phyloP scores from a whole-genome alignment of 2,888 invertebrate species.

The Pedicia rivosa region DNA sequence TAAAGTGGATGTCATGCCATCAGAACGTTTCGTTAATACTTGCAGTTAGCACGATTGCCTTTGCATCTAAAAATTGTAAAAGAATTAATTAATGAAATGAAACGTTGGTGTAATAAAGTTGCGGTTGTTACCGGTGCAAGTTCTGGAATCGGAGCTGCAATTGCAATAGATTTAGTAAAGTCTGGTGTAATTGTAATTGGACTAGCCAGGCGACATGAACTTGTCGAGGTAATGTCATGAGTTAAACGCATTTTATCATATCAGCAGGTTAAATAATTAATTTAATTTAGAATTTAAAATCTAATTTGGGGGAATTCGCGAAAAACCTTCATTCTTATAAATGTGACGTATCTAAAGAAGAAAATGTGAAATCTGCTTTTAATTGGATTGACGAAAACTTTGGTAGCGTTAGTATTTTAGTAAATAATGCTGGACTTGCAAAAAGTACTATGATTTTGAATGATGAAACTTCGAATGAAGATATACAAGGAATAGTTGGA shows the following conservation, averaged over 20 bases:
- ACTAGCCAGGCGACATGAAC: slow-evolving; percentile 32
- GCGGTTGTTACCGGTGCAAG: slow-evolving; percentile 47
- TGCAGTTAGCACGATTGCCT: too few relatives aligned
- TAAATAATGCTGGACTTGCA: slow-evolving; percentile 39
- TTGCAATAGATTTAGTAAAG: slow-evolving; percentile 28
- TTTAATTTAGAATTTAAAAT: neutral
- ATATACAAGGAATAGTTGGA: slow-evolving; percentile 26
- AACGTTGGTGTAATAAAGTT: slow-evolving; percentile 25
- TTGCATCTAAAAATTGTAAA: too few relatives aligned
- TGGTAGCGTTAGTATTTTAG: slow-evolving; percentile 37
- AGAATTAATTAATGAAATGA: too few relatives aligned
- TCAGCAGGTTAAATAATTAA: too few relatives aligned
- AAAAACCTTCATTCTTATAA: slow-evolving; percentile 24
- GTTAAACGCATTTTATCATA: too few relatives aligned
- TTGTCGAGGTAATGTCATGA: slow-evolving; percentile 25
- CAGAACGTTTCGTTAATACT: too few relatives aligned
- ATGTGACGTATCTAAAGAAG: slow-evolving; percentile 37
- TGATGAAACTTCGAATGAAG: slow-evolving; percentile 13
- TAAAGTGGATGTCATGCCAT: too few relatives aligned
- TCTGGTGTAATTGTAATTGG: slow-evolving; percentile 37
- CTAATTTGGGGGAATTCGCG: neutral
- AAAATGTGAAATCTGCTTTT: slow-evolving; percentile 37
- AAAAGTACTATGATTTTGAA: slow-evolving; percentile 10
- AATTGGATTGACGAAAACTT: slow-evolving; percentile 31
- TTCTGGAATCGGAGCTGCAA: slow-evolving; percentile 38